Base-by-base conservation (phyloP, 2,113 vertebrate genomes). In the Urocynchramus pylzowi region DNA sequence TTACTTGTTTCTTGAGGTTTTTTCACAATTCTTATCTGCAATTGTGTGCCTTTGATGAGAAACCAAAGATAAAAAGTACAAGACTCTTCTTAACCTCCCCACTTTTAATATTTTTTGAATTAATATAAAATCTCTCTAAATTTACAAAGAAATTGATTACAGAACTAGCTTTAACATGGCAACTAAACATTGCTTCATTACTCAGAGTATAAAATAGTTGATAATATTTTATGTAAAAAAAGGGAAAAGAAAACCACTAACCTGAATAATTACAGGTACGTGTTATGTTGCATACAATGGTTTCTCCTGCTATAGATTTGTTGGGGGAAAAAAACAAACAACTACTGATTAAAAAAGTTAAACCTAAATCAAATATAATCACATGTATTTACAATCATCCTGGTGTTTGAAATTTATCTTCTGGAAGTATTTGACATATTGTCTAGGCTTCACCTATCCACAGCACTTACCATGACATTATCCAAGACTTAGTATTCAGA, bases 191-290 rank as follows among this genome's bases (percentile, higher is more conserved):
- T 57, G 18, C 11, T 33, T 76, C 20, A 24, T 71, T 78, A 71
- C 18, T 88, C 64, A 57, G 52, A 67, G 84, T 3, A 93, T 59
- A 87, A 86, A 95, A 93, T 33, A 84, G 9, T 8, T 73, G 41
- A 22, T 22, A 35, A 27, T 10, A 5, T 33, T 76, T 79, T 8
- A 3, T 44, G 33, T 33, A 22, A 42, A 27, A 82, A 68, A 92
- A 71, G 76, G 14, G 41, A 76, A 77, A 76, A 94, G 73, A 92
- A 95, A 85, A 41, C 8, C 37, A 94, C 93, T 96, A 88, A 98
- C 98, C 98, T 98, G 98, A 98, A 56, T 93, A 95, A 95, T 97
- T 97, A 91, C 98, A 98, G 89, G 86, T 44, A 65, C 16, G 63
- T 53, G 98, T 97, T 93, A 87, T 19, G 35, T 98, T 98, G 96